Evolutionary conservation across 2,888 invertebrate species (phyloP).

Genomic region (Tetragnatha montana): DNA sequence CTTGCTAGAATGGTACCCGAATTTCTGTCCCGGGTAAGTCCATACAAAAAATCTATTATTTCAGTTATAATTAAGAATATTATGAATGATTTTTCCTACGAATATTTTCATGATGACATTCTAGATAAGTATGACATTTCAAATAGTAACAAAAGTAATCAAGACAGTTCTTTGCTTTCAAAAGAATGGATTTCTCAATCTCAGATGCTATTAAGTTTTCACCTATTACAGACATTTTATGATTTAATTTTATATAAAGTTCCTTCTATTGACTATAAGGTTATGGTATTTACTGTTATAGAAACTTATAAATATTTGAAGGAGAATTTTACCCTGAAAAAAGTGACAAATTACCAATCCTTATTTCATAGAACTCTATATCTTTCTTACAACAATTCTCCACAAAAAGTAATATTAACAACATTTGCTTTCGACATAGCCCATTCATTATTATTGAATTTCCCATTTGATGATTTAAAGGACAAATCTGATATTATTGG

Average conservation of each 20-base stretch:
- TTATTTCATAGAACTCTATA: constrained; percentile 5
- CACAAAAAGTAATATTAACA: constrained; percentile 1
- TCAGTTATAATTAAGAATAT: constrained; percentile 3
- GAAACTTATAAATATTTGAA: not conserved
- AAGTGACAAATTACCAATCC: not conserved
- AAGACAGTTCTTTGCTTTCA: not conserved
- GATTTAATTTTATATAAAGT: not conserved
- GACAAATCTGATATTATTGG: not conserved
- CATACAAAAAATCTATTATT: not conserved
- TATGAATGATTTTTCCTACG: constrained; percentile 1
- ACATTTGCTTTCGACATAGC: constrained; percentile 13
- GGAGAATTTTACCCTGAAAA: not conserved
- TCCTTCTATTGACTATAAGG: not conserved
- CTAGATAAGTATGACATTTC: no score
- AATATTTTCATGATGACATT: not conserved
- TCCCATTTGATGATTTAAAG: not conserved
- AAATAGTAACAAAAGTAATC: not conserved
- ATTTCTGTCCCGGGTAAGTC: not conserved
- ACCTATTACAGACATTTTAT: not conserved
- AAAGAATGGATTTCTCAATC: not conserved
- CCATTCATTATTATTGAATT: not conserved
- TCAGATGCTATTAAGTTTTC: constrained; percentile 16
- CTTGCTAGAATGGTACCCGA: not conserved
- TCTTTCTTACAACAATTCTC: not conserved
- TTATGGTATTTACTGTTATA: not conserved